Conservation (phyloP, 2,888 invertebrate genomes). For the Acanthosoma haemorrhoidale region DNA sequence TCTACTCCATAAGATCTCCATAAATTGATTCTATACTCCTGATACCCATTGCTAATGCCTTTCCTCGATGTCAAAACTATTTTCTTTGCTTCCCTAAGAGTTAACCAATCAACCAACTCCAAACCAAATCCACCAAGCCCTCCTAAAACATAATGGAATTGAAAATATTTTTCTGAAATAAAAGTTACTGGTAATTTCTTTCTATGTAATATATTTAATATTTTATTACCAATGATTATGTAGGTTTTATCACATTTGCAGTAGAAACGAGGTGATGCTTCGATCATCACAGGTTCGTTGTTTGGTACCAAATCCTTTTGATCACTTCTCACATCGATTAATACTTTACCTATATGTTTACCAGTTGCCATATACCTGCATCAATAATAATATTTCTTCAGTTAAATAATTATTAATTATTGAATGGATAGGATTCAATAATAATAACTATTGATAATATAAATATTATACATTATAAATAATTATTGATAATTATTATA, state of each 20-base stretch:
- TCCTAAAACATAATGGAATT: constrained; percentile 41
- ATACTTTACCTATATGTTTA: constrained; percentile 76
- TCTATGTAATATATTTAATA: too few species aligned
- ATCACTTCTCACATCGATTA: constrained; percentile 52
- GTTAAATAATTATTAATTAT: too few species aligned
- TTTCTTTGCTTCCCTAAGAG: constrained; percentile 53
- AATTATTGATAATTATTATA: too few species aligned
- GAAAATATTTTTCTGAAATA: too few species aligned
- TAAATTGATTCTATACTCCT: constrained; percentile 50
- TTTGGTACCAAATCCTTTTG: constrained; percentile 28
- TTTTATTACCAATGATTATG: constrained; percentile 55
- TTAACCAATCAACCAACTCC: constrained; percentile 55
- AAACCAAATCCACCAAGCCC: constrained; percentile 60
- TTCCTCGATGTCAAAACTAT: constrained; percentile 55
- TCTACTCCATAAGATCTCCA: constrained; percentile 68
- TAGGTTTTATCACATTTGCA: constrained; percentile 51
- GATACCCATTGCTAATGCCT: constrained; percentile 55
- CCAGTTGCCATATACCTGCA: constrained; percentile 53
- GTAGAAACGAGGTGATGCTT: constrained; percentile 49
- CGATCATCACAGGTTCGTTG: constrained; percentile 45
- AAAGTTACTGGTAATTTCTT: too few species aligned
- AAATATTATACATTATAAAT: too few species aligned
- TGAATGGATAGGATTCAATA: too few species aligned
- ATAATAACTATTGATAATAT: too few species aligned
- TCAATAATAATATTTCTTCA: too few species aligned